phyloP scores from a whole-genome alignment of 2,113 vertebrate species.

The Grallaria varia region DNA sequence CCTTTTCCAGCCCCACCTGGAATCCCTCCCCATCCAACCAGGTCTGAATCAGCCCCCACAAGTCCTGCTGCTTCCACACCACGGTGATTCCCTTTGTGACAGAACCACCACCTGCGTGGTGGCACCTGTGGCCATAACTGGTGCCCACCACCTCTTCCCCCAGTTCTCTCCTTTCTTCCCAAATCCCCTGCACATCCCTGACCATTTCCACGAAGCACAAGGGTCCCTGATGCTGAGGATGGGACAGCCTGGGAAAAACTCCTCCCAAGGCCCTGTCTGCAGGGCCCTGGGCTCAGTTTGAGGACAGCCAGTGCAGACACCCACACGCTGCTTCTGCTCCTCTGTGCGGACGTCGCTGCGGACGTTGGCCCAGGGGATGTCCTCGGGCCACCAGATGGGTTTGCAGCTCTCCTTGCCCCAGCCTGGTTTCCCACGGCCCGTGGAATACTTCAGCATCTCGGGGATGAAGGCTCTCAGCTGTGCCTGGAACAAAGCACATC shows the following conservation, averaged over 20 bases:
- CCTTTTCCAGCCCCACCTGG: not conserved
- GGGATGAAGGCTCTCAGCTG: slow-evolving; percentile 98
- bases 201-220: not conserved
- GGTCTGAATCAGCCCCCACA: not conserved
- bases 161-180: not conserved
- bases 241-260: not conserved
- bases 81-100: not conserved
- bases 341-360: slow-evolving; percentile 96
- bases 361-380: slow-evolving; percentile 98
- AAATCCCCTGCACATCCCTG: not conserved
- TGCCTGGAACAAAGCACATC: slow-evolving; percentile 73
- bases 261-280: accelerated
- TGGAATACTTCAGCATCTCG: slow-evolving; percentile 99
- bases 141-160: too few species aligned
- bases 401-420: slow-evolving; percentile 99
- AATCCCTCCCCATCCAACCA: not conserved
- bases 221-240: not conserved
- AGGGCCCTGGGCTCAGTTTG: accelerated
- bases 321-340: slow-evolving; percentile 94
- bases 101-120: not conserved
- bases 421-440: slow-evolving; percentile 94
- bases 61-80: not conserved
- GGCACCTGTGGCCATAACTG: not conserved
- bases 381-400: slow-evolving; percentile 97
- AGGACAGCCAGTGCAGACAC: not conserved